Evolutionary conservation across 2,888 invertebrate genomes (phyloP).

Genomic region (Drosophila barbarae): DNA sequence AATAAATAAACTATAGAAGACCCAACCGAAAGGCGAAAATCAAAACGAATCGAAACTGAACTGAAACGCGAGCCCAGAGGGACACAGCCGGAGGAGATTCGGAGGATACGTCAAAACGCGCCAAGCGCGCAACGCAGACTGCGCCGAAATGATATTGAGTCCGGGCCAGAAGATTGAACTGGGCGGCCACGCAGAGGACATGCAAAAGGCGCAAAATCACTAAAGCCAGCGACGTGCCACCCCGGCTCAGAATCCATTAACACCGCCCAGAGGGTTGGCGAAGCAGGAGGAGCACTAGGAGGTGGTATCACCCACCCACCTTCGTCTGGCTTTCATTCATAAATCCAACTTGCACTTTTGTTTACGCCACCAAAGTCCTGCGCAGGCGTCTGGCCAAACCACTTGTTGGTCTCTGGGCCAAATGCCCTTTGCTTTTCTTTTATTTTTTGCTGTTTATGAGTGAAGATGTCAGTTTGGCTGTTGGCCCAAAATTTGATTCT

Average conservation of each 20-base stretch:
- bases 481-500: conserved; percentile 23
- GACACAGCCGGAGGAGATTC: conserved; percentile 30
- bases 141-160: conserved; percentile 67
- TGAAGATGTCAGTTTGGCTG: background rate
- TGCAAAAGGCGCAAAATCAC: conserved; percentile 71
- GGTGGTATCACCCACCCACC: background rate
- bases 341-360: conserved; percentile 52
- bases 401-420: conserved; percentile 27
- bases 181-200: conserved; percentile 49
- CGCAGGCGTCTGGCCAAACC: conserved; percentile 52
- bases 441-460: background rate
- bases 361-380: conserved; percentile 55
- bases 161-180: conserved; percentile 66
- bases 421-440: background rate
- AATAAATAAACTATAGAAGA: conserved; percentile 28
- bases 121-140: conserved; percentile 78
- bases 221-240: conserved; percentile 50
- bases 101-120: conserved; percentile 68
- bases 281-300: too few species aligned
- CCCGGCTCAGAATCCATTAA: conserved; percentile 62
- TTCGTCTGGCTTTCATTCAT: conserved; percentile 57
- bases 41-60: conserved; percentile 43
- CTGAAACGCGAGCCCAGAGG: conserved; percentile 31
- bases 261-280: conserved; percentile 30
- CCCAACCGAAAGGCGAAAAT: conserved; percentile 24